Percentiles rank a stretch among this genome's conserved stretches.
These are phyloP conservation scores for Melinaea menophilus DNA, from an alignment of 2,888 invertebrate genomes.

Conservation along the genomic window DNA sequence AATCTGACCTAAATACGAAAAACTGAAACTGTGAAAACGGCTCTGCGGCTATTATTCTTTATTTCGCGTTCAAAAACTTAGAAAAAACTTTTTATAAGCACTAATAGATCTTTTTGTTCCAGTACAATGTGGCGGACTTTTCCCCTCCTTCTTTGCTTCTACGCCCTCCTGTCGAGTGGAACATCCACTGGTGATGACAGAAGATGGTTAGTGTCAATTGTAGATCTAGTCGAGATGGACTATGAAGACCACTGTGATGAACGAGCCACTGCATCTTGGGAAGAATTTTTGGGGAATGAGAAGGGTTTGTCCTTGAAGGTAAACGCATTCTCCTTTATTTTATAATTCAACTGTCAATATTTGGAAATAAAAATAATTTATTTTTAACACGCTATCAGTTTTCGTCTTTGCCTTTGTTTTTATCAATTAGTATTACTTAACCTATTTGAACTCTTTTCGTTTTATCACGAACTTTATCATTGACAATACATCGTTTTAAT, in stretches of 20 bases:
- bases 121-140: slow-evolving; percentile 59
- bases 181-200: slow-evolving; percentile 60
- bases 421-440: too few species aligned
- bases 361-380: background rate
- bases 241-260: slow-evolving; percentile 69
- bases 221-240: slow-evolving; percentile 69
- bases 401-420: too few species aligned
- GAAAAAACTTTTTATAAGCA: too few species aligned
- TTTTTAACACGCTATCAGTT: background rate
- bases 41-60: too few species aligned
- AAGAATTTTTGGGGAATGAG: slow-evolving; percentile 55
- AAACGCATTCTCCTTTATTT: background rate
- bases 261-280: slow-evolving; percentile 62
- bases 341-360: background rate
- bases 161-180: slow-evolving; percentile 57
- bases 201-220: slow-evolving; percentile 57
- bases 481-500: too few species aligned
- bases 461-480: too few species aligned
- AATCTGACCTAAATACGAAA: too few species aligned
- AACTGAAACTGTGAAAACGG: too few species aligned
- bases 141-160: slow-evolving; percentile 51
- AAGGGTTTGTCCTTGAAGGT: slow-evolving; percentile 60
- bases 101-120: slow-evolving; percentile 29
- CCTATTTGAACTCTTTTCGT: too few species aligned
- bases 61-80: too few species aligned